A percentile compares a stretch with the other conserved stretches of the same genome.
These are phyloP conservation scores for Helogale parvula DNA, from an alignment of 2,113 vertebrate species.

Conservation along the genomic window DNA sequence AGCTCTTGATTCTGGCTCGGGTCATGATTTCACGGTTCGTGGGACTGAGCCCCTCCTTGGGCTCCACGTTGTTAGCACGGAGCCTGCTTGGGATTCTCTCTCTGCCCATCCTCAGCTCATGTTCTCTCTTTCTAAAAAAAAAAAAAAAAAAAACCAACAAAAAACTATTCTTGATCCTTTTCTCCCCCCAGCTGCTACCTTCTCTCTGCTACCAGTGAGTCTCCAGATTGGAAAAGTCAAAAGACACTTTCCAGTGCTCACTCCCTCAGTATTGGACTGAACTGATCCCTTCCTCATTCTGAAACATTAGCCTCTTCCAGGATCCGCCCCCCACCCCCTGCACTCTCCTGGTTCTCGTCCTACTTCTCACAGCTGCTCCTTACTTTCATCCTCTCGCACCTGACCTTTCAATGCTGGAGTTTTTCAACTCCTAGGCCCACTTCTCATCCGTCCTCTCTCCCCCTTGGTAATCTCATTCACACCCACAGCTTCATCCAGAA, in stretches of 20 bases:
- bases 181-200: neutral
- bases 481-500: neutral
- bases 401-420: neutral
- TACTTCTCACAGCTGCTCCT: neutral
- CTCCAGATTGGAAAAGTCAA: neutral
- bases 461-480: neutral
- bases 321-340: too few relatives aligned
- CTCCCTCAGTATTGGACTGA: neutral
- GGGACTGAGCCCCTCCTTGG: too few relatives aligned
- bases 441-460: neutral
- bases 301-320: neutral
- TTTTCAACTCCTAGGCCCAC: neutral
- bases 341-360: neutral
- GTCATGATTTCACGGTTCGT: too few relatives aligned
- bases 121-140: too few relatives aligned
- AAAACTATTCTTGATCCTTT: neutral
- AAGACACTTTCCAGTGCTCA: neutral
- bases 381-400: neutral
- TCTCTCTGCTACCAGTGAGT: neutral
- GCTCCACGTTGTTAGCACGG: too few relatives aligned
- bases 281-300: neutral
- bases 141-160: too few relatives aligned
- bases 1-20: too few relatives aligned
- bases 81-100: too few relatives aligned
- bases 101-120: too few relatives aligned